Evolutionary conservation across 2,888 invertebrate species (phyloP).

Genomic region (Corbicula japonica): DNA sequence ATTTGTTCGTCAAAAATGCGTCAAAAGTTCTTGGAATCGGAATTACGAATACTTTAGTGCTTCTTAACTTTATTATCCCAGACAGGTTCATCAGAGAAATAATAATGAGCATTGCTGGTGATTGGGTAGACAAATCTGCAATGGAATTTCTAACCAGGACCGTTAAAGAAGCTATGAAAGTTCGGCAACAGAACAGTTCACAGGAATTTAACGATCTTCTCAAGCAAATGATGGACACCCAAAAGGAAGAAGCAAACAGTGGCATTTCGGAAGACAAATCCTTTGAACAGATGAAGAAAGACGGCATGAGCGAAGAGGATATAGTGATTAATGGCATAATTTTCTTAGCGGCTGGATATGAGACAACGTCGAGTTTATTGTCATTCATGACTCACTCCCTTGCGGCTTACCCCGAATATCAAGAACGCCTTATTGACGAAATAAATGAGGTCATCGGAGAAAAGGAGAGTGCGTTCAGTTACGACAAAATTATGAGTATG

Average conservation of each 20-base stretch:
- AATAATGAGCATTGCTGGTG: conserved; percentile 14
- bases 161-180: conserved; percentile 40
- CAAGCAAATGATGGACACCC: conserved; percentile 35
- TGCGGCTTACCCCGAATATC: conserved; percentile 86
- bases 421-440: conserved; percentile 76
- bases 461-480: conserved; percentile 36
- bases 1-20: conserved; percentile 57
- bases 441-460: conserved; percentile 43
- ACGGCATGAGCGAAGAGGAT: conserved; percentile 68
- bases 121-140: conserved; percentile 28
- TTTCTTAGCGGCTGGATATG: conserved; percentile 88
- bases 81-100: conserved; percentile 35
- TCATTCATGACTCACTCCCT: conserved; percentile 86
- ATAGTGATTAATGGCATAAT: conserved; percentile 81
- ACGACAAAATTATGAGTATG: conserved; percentile 59
- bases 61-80: conserved; percentile 45
- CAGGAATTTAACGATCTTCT: conserved; percentile 32
- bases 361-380: conserved; percentile 87
- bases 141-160: conserved; percentile 33
- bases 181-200: conserved; percentile 3
- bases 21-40: conserved; percentile 28
- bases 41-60: conserved; percentile 14
- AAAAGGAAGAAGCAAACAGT: neutral
- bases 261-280: conserved; percentile 11
- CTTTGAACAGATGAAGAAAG: conserved; percentile 31